Evolutionary conservation across 2,797 vertebrate genomes (phyloP), one percentile per base, ranked within the genome.

Genomic region (Danio tinwini): DNA sequence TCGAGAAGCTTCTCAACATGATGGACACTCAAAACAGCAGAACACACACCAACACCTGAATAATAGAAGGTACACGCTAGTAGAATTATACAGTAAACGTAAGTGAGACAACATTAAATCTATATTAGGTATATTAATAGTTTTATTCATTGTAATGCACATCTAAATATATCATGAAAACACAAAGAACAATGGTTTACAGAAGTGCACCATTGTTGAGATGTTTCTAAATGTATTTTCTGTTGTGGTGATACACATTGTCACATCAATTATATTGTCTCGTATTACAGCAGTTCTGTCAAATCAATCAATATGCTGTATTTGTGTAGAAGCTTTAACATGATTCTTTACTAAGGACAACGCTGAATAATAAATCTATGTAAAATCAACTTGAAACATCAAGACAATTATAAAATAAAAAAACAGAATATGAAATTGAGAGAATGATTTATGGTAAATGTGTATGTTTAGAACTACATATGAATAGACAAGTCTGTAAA

Each of bases 1-100:
- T 0, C 59, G 5, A 47, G 9, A 55, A 81, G 17, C 72, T 42
- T 40, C 16, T 72, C 64, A 21, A 50, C 40, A 55, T 55, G 67
- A 47, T 76, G 44, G 72, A 62, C 39, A 63, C 12, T 17, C n/a
- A 3, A 14, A 17, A 21, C 19, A n/a, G 29, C n/a, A n/a, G n/a
- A n/a, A n/a, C 7, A 16, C 42, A 50, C 14, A 37, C 10, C n/a
- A 14, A 21, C 39, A 56, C 12, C n/a, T 77, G 6, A 9, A 45
- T 29, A 1, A 45, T 4, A 45, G 5, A 47, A 39, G n/a, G 17
- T 21, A 19, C 45, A 70, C 6, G 56, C 29, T 9, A 42, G 44
- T 65, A 40, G 44, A 10, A 61, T n/a, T 42, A 64, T 64, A 45
- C n/a, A 29, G 3, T 29, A n/a, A 21, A 6, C 1, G 14, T 40